Base-by-base conservation (phyloP, 2,888 invertebrate genomes). In the Drosophila dives region DNA sequence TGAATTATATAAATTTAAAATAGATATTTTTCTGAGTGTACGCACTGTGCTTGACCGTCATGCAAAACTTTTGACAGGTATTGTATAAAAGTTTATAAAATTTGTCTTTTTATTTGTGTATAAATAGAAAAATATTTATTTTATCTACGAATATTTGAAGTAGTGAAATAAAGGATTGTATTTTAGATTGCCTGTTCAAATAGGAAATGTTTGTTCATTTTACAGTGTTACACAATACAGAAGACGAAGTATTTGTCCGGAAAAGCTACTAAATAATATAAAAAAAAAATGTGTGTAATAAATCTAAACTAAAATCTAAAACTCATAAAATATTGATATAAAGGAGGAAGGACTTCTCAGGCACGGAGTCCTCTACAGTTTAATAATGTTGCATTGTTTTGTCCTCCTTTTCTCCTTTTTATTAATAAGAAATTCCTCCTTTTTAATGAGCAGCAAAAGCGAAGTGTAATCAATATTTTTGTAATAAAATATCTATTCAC, bases 11-110 rank as follows among this genome's bases (percentile, higher is more conserved):
- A 4, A 4, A 15, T 15, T 7, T 45, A 1, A 8, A 15, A 4
- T 15, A 0, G 2, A 23, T 23, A 8, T 45, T 34, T 23, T 23
- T 45, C 58, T 54, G 29, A 58, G 64, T 61, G 49, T 74, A 64
- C 51, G 11, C 53, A 49, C 32, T 50, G 36, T 29, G 55, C 49
- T 64, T 63, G 69, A 63, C 50, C 50, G 42, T 50, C 62, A 42
- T 60, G 42, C 3, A 36, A 77, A 78, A 78, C 23, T 74, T 78
- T 56, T 49, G 70, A 75, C 76, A 69, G 76, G 69, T 75, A 61
- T 54, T 48, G 40, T 29, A 40, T 36, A 29, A 26, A 29, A n/a
- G 53, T 53, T 42, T 49, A 66, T 40, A 5, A 20, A 68, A 69
- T 53, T 68, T 49, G 50, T 51, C 54, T 45, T 50, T 34, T 23